Percentiles rank a stretch among this genome's conserved stretches.
Conservation (phyloP, 2,797 vertebrate genomes). For the Erpetoichthys calabaricus region DNA sequence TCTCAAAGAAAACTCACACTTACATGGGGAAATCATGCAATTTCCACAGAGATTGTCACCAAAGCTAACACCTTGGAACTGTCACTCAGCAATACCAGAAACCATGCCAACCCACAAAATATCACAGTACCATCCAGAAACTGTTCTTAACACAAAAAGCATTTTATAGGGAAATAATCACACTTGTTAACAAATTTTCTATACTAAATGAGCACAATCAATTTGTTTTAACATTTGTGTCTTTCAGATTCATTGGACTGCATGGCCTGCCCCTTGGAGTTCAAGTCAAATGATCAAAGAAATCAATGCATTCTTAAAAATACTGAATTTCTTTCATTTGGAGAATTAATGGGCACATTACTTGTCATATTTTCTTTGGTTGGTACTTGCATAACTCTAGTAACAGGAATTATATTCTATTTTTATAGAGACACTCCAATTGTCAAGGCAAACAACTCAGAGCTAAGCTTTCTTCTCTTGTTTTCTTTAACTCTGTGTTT, state of each 20-base stretch:
- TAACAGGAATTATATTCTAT: conserved; percentile 24
- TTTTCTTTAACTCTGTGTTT: conserved; percentile 30
- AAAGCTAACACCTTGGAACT: no score
- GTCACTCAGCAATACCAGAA: no score
- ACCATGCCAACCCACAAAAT: no score
- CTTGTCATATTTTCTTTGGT: conserved; percentile 23
- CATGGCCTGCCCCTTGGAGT: conserved; percentile 21
- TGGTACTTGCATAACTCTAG: conserved; percentile 21
- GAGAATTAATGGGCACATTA: conserved; percentile 20
- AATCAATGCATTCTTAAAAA: conserved; percentile 23
- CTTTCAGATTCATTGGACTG: conserved; percentile 22
- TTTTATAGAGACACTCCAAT: conserved; percentile 10
- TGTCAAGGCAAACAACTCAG: conserved; percentile 28
- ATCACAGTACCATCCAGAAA: no score
- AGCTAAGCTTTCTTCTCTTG: conserved; percentile 31
- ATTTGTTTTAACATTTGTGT: no score
- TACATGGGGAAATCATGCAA: no score
- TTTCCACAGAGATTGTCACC: no score
- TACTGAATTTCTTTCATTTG: conserved; percentile 24
- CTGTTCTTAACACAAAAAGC: no score
- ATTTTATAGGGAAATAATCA: no score
- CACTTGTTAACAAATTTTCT: no score
- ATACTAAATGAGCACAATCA: no score
- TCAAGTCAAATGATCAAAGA: conserved; percentile 25
- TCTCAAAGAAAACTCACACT: no score